Evolutionary conservation across 1,140 invertebrate species (phyloP).

Genomic region (Drosophila auraria): DNA sequence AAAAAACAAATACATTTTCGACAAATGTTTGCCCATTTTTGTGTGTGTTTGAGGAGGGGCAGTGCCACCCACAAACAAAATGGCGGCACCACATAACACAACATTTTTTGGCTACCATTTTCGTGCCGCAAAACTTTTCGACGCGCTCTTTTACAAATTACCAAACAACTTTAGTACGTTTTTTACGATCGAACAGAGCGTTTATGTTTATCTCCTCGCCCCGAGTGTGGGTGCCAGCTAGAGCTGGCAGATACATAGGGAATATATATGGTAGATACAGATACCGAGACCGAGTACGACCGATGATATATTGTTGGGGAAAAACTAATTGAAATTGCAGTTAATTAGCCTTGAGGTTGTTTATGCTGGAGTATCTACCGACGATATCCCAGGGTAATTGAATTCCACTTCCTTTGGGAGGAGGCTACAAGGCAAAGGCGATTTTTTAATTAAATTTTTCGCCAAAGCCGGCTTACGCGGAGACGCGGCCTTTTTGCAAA

Average conservation of each 20-base stretch:
- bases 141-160: slow-evolving; percentile 85
- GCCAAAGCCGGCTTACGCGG: slow-evolving; percentile 40
- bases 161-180: slow-evolving; percentile 81
- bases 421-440: slow-evolving; percentile 11
- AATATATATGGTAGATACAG: not conserved
- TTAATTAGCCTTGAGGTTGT: slow-evolving; percentile 56
- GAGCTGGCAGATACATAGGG: not conserved
- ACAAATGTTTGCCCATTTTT: slow-evolving; percentile 10
- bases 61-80: slow-evolving; percentile 67
- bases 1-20: not conserved
- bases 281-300: not conserved
- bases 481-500: slow-evolving; percentile 58
- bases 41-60: slow-evolving; percentile 4
- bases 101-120: slow-evolving; percentile 62
- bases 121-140: slow-evolving; percentile 80
- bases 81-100: slow-evolving; percentile 80
- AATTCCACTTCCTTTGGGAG: slow-evolving; percentile 57
- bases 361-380: slow-evolving; percentile 29
- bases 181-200: slow-evolving; percentile 73
- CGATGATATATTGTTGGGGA: slow-evolving; percentile 40
- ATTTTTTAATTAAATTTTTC: slow-evolving; percentile 74
- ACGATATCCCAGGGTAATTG: slow-evolving; percentile 48
- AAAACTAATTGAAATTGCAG: slow-evolving; percentile 56
- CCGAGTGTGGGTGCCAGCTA: slow-evolving; percentile 19
- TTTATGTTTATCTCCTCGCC: slow-evolving; percentile 41